These are phyloP conservation scores for Meriones unguiculatus DNA, from an alignment of 2,113 vertebrate genomes.

Conservation along the genomic window DNA sequence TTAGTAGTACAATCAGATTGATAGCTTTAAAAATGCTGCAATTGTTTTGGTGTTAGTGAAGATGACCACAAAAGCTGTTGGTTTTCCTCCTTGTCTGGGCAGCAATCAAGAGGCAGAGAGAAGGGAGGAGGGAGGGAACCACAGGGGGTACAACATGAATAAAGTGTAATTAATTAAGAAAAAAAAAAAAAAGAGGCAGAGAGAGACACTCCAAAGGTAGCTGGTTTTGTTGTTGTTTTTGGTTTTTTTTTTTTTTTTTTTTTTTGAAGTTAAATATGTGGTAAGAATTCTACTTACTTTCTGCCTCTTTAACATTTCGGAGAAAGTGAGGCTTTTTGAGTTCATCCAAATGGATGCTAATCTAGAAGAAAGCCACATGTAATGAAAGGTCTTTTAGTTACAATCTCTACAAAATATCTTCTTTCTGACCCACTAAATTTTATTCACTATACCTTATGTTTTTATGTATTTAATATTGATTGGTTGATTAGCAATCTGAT, in stretches of 20 bases:
- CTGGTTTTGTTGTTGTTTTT: too few species aligned
- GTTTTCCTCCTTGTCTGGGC: constrained; percentile 1
- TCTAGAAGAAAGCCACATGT: background rate
- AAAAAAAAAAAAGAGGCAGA: background rate
- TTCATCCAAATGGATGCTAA: background rate
- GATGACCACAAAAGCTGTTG: background rate
- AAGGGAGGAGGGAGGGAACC: too few species aligned
- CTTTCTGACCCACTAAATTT: background rate
- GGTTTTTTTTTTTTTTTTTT: background rate
- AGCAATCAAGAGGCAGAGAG: constrained; percentile 9
- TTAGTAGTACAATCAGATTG: constrained; percentile 26
- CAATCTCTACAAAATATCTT: constrained; percentile 2
- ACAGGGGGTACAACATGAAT: too few species aligned
- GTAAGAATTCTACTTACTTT: constrained; percentile 26
- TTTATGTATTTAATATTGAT: background rate
- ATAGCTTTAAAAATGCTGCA: constrained; percentile 9
- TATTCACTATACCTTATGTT: background rate
- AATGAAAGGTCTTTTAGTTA: constrained; percentile 3
- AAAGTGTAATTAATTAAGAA: too few species aligned
- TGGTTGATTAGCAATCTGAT: background rate
- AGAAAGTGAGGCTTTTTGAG: background rate
- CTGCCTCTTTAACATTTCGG: background rate
- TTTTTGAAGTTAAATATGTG: constrained; percentile 1
- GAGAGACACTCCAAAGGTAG: background rate
- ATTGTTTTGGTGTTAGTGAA: constrained; percentile 38